Evolutionary conservation across 2,888 invertebrate genomes (phyloP), one percentile per base, ranked within the genome.

Genomic region (Gari tellinella): DNA sequence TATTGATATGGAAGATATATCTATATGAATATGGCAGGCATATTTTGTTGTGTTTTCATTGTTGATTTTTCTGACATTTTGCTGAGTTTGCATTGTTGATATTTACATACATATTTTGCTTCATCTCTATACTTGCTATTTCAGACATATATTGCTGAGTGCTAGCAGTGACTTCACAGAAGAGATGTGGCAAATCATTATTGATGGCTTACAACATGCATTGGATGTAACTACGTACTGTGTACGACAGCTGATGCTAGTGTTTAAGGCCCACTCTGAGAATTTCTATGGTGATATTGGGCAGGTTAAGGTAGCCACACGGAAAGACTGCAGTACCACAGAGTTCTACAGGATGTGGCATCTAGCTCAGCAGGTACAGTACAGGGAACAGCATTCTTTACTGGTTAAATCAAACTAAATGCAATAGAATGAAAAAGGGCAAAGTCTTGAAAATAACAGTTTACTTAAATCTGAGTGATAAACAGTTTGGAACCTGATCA

Each of bases 241-340:
- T 40, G 92, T 98, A 62, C 95, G 96, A 78, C 97, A 97, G 92
- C 93, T 99, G 43, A 97, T 97, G 66, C 95, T 96, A 87, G 97
- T 97, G 41, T 99, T 98, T 91, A 95, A 96, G 86, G 95, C 96
- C 84, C 95, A 97, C 89, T 98, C 98, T 0, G 96, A 97, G 86
- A 97, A 97, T 89, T 98, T 98, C 92, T 97, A 97, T 91, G 98
- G 98, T 0, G 98, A 98, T 91, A 87, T 92, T 48, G 93, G 92
- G 0, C 97, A 97, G 80, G 97, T 98, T 0, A 97, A 97, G 93
- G 97, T 98, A 8, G 98, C 98, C 1, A 97, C 97, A 0, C 94
- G 97, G 52, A 94, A 96, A 69, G 97, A 98, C 90, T 96, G 96
- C 88, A 95, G 96, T 1, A 93, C 95, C 14, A 95, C 95, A 77